Evolutionary conservation across 2,888 invertebrate species (phyloP), one percentile per base, ranked within the genome.

Genomic region (Sinotaia quadrata): DNA sequence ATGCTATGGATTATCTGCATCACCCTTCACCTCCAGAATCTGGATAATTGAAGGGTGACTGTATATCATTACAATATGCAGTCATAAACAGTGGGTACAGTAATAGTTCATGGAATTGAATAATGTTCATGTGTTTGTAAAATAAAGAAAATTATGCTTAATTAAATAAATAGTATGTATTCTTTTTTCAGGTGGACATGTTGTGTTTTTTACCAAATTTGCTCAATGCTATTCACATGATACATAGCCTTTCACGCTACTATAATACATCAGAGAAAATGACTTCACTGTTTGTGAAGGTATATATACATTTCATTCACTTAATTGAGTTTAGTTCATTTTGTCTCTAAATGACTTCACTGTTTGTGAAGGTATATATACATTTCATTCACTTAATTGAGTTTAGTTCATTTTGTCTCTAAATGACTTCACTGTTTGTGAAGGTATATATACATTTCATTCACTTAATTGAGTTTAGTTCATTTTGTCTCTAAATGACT

Each of bases 221-320:
- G 63, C 80, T 87, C 52, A 84, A 86, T 78, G 81, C 85, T 54
- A 85, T 87, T 18, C 75, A 85, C 54, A 85, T 87, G 84, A 85
- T 87, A 33, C 84, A 86, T 71, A 83, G 79, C 71, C 83, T 85
- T 58, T 87, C 87, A 3, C 74, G 79, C 56, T 84, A 82, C 72
- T 87, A 87, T 78, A 86, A 86, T 74, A 85, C 85, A 1, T 84
- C 85, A 41, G 85, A 85, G 71, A 78, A 84, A 65, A 84, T 86
- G 80, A 85, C 85, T 12, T 83, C 85, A 29, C 78, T 86, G 7
- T 85, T 86, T 68, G 82, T 85, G 49, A 85, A 85, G 82, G 84
- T 84, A 72, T 62, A n/a, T n/a, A n/a, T n/a, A n/a, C n/a, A n/a
- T n/a, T n/a, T n/a, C n/a, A n/a, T n/a, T n/a, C n/a, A n/a, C n/a